A percentile compares a stretch with the other conserved stretches of the same genome.
Conservation (phyloP, 2,888 invertebrate genomes). For the Apocheima hispidaria region DNA sequence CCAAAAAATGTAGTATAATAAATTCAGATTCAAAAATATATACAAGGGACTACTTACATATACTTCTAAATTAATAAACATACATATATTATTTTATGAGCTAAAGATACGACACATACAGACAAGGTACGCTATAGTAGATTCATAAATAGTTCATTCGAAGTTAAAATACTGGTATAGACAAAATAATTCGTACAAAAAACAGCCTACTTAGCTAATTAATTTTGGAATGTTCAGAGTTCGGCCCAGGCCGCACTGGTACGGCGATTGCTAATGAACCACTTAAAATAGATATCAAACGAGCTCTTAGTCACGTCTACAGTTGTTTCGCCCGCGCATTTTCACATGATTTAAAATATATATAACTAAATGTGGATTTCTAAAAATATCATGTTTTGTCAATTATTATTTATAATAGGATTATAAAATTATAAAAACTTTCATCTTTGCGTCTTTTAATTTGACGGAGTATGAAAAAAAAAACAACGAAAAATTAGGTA, state of each 20-base stretch:
- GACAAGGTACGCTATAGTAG: conserved; percentile 15
- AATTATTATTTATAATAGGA: too few species aligned
- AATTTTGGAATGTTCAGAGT: background rate
- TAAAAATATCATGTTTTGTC: too few species aligned
- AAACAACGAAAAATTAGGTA: too few species aligned
- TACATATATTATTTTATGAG: conserved; percentile 2
- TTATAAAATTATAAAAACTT: too few species aligned
- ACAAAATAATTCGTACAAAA: background rate
- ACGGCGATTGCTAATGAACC: background rate
- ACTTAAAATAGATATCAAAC: too few species aligned
- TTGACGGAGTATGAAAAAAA: too few species aligned
- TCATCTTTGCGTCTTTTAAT: too few species aligned
- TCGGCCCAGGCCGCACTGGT: background rate
- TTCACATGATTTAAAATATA: too few species aligned
- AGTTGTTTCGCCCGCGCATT: too few species aligned
- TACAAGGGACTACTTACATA: background rate
- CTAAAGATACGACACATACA: conserved; percentile 14
- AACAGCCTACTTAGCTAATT: background rate
- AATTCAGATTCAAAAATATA: background rate
- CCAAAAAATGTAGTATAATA: background rate
- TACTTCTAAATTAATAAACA: background rate
- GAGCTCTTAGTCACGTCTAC: too few species aligned
- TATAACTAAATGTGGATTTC: too few species aligned
- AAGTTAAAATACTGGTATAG: conserved; percentile 20
- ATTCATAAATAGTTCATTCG: conserved; percentile 21